Evolutionary conservation across 2,888 invertebrate species (phyloP), one percentile per base, ranked within the genome.

Genomic region (Scrobipalpa costella): DNA sequence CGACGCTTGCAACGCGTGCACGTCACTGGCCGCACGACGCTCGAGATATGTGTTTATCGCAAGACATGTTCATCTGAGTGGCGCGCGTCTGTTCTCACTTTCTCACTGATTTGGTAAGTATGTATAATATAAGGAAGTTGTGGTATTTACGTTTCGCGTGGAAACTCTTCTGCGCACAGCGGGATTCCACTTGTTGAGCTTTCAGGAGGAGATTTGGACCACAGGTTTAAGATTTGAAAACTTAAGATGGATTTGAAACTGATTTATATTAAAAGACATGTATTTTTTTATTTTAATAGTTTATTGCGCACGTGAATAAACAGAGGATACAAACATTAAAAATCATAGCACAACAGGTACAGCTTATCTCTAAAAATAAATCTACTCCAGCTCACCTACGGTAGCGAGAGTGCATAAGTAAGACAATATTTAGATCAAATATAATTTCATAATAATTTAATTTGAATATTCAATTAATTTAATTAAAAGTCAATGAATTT

Each of bases 11-110:
- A 33, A 13, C 49, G 2, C 21, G 61, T 72, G 77, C 69, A 77
- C 79, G 85, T 73, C 74, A 71, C 70, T 64, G 65, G 70, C 64
- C 63, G 66, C 66, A 67, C 67, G 61, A 71, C 73, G 70, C 74
- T 73, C 75, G 79, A 73, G 86, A 84, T 80, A 88, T 88, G 87
- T 88, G 86, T 78, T 79, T 73, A 73, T 72, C 70, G 72, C 71
- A 64, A 71, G 72, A 80, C 74, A 61, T 58, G 50, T 57, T 62
- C 21, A 71, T 77, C 71, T 72, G 66, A 79, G 85, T 85, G 86
- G 72, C 70, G 69, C 76, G 76, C 77, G 71, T 65, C 63, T 67
- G 71, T 68, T 66, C 68, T 64, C 27, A 55, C 68, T 71, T 71
- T 74, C 71, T 69, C 61, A 67, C 69, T 71, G 73, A 70, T 68